Conservation (phyloP, 2,113 vertebrate species). For the Crotalus helleri region DNA sequence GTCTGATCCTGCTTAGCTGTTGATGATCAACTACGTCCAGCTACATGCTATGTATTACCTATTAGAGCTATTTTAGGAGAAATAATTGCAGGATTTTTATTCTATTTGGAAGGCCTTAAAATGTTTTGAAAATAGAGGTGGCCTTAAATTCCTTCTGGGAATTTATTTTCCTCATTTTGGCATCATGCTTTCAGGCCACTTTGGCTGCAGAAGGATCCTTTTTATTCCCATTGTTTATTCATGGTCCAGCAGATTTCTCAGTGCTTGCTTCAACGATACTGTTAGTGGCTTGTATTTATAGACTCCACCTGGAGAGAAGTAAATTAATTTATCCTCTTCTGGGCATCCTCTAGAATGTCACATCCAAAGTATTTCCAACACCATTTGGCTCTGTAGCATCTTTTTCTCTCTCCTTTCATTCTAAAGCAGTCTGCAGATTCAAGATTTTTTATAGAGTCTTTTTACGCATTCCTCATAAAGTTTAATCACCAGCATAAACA, state of each 20-base stretch:
- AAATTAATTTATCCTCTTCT: background rate
- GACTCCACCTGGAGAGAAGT: conserved; percentile 13
- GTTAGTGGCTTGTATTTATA: background rate
- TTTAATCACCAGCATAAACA: conserved; percentile 20
- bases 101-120: background rate
- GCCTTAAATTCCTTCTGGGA: background rate
- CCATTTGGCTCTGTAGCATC: background rate
- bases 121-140: background rate
- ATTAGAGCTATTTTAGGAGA: background rate
- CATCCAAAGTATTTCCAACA: background rate
- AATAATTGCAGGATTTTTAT: background rate
- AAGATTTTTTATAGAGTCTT: background rate
- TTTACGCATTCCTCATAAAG: conserved; percentile 14
- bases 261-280: background rate
- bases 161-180: background rate
- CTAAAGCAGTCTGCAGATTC: background rate
- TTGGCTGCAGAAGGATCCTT: background rate
- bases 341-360: background rate
- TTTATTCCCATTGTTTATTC: background rate
- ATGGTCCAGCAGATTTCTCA: background rate
- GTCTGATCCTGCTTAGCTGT: background rate
- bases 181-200: background rate
- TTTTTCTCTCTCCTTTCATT: background rate
- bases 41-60: background rate
- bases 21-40: background rate